Base-by-base conservation (phyloP, 2,797 vertebrate genomes). In the Tamandua tetradactyla region DNA sequence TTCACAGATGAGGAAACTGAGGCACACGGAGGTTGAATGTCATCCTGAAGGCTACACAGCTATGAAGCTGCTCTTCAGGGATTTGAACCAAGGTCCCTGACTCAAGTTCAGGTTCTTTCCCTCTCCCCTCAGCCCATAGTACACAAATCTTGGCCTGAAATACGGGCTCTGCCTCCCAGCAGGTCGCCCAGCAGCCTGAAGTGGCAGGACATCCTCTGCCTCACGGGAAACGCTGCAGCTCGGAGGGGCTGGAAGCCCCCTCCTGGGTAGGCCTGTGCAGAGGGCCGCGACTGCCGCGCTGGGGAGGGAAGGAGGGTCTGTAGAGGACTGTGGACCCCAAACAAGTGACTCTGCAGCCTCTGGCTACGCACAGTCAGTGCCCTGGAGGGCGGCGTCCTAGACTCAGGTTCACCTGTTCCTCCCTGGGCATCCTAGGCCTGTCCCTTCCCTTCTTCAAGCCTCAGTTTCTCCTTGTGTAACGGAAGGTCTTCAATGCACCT, bases 161-260 rank as follows among this genome's bases (percentile, higher is more conserved):
- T 20, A 14, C 1, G 49, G 66, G 52, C 3, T 42, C 5, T 0
- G 1, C 7, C 14, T 2, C 37, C 25, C 13, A 71, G 30, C 0
- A 0, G 4, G 59, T 52, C 49, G n/a, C 27, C 4, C 17, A 4
- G 7, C 2, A 7, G 47, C 32, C 62, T 44, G 59, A 8, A 2
- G 18, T 68, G 11, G n/a, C 44, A n/a, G 18, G 18, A 18, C 7
- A 68, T 25, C 44, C 18, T 85, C 6, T 22, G 75, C 88, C 59
- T 12, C 1, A 27, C 35, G 3, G 23, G 37, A 52, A 80, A 32
- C 13, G 35, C 49, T 52, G 4, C 44, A 20, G 18, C 55, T 40
- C 7, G 7, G n/a, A 55, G 61, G 44, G 7, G 1, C 37, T 47
- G 17, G 64, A 35, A 59, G 30, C 44, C 57, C 5, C 14, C 20